phyloP scores from a whole-genome alignment of 2,888 invertebrate genomes.

The Epicampocera succincta region DNA sequence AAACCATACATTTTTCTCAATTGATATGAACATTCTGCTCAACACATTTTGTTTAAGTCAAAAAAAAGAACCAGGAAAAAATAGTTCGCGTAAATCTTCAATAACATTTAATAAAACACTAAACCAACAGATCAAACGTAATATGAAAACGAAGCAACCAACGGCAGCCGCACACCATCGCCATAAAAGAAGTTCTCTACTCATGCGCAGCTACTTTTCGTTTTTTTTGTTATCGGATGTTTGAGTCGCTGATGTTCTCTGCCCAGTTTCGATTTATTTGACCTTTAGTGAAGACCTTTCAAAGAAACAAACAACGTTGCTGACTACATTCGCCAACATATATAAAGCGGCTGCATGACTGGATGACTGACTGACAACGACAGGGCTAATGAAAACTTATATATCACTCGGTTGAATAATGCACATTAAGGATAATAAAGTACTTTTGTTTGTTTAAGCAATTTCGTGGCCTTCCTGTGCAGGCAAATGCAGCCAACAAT shows the following conservation, averaged over 20 bases:
- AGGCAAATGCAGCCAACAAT: background rate
- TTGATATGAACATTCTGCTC: constrained; percentile 48
- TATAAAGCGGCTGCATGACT: constrained; percentile 52
- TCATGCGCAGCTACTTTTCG: constrained; percentile 42
- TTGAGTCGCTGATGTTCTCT: constrained; percentile 14
- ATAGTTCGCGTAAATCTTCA: constrained; percentile 64
- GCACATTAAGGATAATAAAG: constrained; percentile 74
- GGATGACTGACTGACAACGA: constrained; percentile 64
- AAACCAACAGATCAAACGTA: constrained; percentile 45
- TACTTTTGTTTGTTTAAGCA: constrained; percentile 71
- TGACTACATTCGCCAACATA: constrained; percentile 31
- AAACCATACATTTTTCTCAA: constrained; percentile 18
- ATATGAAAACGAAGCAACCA: constrained; percentile 34
- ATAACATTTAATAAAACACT: constrained; percentile 64
- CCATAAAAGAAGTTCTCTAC: constrained; percentile 25
- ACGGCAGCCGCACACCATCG: constrained; percentile 19
- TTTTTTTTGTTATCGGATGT: constrained; percentile 21
- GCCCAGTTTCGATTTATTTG: constrained; percentile 66
- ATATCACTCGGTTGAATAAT: constrained; percentile 72
- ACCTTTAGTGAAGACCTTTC: constrained; percentile 69
- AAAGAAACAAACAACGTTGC: constrained; percentile 55
- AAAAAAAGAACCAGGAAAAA: background rate
- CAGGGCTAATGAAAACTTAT: constrained; percentile 72
- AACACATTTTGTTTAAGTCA: constrained; percentile 46
- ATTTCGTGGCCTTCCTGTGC: constrained; percentile 56